Evolutionary conservation across 1,140 invertebrate species (phyloP), one percentile per base, ranked within the genome.

Genomic region (Ceratina japonica): DNA sequence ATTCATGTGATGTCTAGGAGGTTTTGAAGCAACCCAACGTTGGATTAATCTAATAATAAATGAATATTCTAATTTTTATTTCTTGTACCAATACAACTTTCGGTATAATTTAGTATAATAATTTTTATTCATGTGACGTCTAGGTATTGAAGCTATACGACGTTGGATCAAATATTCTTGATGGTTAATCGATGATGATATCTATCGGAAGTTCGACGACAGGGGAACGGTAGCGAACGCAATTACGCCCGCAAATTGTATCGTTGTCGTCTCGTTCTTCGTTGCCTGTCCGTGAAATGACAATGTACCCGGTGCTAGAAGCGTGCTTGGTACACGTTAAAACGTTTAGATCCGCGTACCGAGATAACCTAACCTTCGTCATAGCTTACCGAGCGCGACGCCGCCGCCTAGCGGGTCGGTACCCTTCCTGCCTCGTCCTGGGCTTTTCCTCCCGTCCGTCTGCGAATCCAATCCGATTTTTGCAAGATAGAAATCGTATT

Each of bases 361-460:
- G 80, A 91, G 89, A 91, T 91, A 91, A 88, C 82, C 85, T 90
- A 90, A 91, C 90, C 90, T 91, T 90, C 90, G 90, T 91, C 90
- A 91, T 90, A 91, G 90, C 86, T 91, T 91, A 88, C 90, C 90
- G 86, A 91, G 90, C 90, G 86, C 90, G 87, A 91, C 89, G 90
- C 88, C 90, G 88, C 16, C 54, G 88, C 16, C 54, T 1, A 3
- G 54, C 54, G 4, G 37, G 87, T 89, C 49, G 44, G 27, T 64
- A 27, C 58, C 61, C 62, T 74, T 68, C 66, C n/a, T 63, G 18
- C 58, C 69, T 58, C 58, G 20, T 58, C 16, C n/a, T n/a, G n/a
- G n/a, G n/a, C n/a, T n/a, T n/a, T n/a, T n/a, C n/a, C n/a, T n/a
- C n/a, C n/a, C n/a, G n/a, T n/a, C n/a, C n/a, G n/a, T n/a, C n/a